These are phyloP conservation scores for Hofmannophila pseudospretella DNA, from an alignment of 2,888 invertebrate species.

Conservation along the genomic window DNA sequence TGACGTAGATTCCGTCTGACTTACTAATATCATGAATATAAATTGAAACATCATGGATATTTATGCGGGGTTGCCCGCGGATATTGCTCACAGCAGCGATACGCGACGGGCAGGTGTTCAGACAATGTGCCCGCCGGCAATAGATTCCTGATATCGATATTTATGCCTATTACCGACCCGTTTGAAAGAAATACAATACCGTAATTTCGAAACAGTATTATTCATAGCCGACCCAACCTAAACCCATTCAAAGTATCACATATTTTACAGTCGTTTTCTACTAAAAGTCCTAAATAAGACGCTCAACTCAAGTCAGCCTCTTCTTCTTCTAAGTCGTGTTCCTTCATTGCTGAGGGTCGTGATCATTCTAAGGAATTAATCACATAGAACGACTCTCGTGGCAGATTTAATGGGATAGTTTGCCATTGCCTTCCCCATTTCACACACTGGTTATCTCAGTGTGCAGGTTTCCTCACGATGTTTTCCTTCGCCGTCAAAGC, in stretches of 20 bases:
- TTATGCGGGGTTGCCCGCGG: constrained; percentile 62
- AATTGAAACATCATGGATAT: constrained; percentile 75
- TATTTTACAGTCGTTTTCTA: constrained; percentile 9
- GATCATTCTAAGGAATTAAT: no score
- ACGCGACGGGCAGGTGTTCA: constrained; percentile 64
- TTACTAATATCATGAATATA: constrained; percentile 77
- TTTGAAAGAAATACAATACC: constrained; percentile 54
- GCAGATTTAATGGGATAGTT: no score
- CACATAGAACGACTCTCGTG: no score
- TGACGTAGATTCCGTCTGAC: constrained; percentile 67
- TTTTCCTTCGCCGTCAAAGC: no score
- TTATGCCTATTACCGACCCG: constrained; percentile 68
- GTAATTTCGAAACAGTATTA: constrained; percentile 32
- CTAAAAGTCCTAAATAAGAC: constrained; percentile 6
- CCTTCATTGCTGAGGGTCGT: no score
- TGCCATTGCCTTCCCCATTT: no score
- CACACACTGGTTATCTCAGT: no score
- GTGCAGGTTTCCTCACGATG: no score
- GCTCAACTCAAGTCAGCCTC: no score
- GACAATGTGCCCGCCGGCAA: constrained; percentile 66
- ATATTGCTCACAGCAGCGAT: constrained; percentile 58
- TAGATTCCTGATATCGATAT: constrained; percentile 70
- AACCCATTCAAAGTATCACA: constrained; percentile 14
- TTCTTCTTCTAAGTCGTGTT: no score
- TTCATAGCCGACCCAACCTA: constrained; percentile 17